These are phyloP conservation scores for Arion vulgaris DNA, from an alignment of 1,140 invertebrate species.

Conservation along the genomic window DNA sequence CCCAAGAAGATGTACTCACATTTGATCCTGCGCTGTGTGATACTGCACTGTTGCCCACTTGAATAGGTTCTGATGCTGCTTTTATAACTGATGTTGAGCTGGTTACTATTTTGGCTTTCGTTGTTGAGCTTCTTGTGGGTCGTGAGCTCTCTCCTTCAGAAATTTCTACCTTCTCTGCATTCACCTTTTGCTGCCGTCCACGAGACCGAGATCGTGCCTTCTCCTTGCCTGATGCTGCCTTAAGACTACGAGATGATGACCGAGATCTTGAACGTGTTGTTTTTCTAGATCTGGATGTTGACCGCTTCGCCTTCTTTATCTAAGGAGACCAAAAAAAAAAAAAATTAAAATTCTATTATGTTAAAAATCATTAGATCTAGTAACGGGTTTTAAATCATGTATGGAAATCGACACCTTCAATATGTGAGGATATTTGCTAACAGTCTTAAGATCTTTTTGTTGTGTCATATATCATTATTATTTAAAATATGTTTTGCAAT, in stretches of 20 bases:
- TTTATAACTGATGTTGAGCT: background rate
- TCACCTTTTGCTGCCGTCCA: background rate
- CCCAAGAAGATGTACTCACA: background rate
- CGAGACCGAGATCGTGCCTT: conserved; percentile 11
- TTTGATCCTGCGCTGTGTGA: background rate
- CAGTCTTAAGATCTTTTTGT: too few species aligned
- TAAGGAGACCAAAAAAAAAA: background rate
- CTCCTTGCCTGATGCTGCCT: background rate
- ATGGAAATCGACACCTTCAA: too few species aligned
- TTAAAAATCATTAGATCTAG: background rate
- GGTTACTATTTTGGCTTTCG: background rate
- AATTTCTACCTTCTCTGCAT: background rate
- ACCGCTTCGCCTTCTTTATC: conserved; percentile 3
- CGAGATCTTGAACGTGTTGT: conserved; percentile 33
- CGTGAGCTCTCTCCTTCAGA: background rate
- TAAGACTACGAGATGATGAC: conserved; percentile 28
- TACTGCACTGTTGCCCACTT: background rate
- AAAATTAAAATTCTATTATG: background rate
- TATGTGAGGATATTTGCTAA: too few species aligned
- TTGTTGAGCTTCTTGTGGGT: background rate
- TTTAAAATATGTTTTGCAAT: too few species aligned
- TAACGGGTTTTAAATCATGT: too few species aligned
- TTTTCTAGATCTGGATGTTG: conserved; percentile 35
- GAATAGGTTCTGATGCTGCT: background rate
- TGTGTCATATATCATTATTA: too few species aligned